phyloP scores from a whole-genome alignment of 2,888 invertebrate genomes.

The Drosophila mayaguana region DNA sequence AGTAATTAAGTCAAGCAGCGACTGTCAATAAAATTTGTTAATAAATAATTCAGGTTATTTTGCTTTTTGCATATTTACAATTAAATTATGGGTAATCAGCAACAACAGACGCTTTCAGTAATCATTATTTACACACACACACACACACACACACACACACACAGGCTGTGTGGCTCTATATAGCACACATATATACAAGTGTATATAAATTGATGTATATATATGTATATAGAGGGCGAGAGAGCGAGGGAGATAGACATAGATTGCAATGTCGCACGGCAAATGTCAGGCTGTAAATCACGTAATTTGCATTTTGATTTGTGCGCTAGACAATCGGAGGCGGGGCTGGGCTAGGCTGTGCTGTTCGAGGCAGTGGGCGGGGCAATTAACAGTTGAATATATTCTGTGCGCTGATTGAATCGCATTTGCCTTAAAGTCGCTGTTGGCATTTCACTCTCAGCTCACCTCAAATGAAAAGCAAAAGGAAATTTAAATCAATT shows the following conservation, averaged over 20 bases:
- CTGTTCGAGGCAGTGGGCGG: neutral
- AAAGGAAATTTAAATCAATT: neutral
- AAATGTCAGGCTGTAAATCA: slow-evolving; percentile 67
- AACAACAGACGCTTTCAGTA: slow-evolving; percentile 78
- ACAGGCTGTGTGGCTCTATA: neutral
- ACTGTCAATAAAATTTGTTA: slow-evolving; percentile 80
- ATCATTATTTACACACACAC: slow-evolving; percentile 67
- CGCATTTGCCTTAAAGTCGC: slow-evolving; percentile 38
- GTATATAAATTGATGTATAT: slow-evolving; percentile 19
- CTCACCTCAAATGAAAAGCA: neutral
- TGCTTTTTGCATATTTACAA: slow-evolving; percentile 78
- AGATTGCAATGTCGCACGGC: slow-evolving; percentile 32
- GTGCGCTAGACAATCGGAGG: slow-evolving; percentile 62
- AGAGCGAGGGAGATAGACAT: neutral
- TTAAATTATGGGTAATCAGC: slow-evolving; percentile 80
- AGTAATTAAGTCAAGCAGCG: slow-evolving; percentile 80
- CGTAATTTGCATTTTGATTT: slow-evolving; percentile 76
- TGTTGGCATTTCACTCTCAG: neutral
- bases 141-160: slow-evolving; percentile 15
- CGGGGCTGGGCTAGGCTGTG: slow-evolving; percentile 2
- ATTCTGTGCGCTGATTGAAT: slow-evolving; percentile 65
- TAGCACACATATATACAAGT: slow-evolving; percentile 6
- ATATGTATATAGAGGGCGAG: neutral
- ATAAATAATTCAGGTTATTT: slow-evolving; percentile 80
- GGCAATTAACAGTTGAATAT: slow-evolving; percentile 48